Evolutionary conservation across 2,797 vertebrate genomes (phyloP).

Genomic region (Myripristis murdjan): DNA sequence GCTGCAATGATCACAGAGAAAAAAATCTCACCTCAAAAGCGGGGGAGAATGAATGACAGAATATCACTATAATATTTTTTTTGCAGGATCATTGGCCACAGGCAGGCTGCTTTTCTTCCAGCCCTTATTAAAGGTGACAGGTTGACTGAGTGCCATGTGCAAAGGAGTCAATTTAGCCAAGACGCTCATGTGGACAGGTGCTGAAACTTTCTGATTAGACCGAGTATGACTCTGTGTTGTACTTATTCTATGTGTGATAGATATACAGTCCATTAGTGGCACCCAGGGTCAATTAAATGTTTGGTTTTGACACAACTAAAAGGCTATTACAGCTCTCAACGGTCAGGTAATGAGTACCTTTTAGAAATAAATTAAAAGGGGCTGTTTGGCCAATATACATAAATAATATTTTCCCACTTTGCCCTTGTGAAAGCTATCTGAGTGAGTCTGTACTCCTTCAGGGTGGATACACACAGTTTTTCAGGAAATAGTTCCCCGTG

Average conservation of each 20-base stretch:
- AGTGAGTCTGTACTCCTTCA: too few species aligned
- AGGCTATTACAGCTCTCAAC: slow-evolving; percentile 38
- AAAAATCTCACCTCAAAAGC: neutral
- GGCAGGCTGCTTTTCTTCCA: slow-evolving; percentile 21
- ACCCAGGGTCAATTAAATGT: slow-evolving; percentile 57
- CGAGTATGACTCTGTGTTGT: slow-evolving; percentile 48
- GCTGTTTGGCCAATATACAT: too few species aligned
- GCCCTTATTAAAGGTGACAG: slow-evolving; percentile 41
- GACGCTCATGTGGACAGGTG: slow-evolving; percentile 28
- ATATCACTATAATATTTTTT: slow-evolving; percentile 1
- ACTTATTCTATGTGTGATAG: slow-evolving; percentile 36
- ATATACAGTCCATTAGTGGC: slow-evolving; percentile 61
- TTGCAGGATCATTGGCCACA: slow-evolving; percentile 8
- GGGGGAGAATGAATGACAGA: neutral
- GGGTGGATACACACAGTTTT: too few species aligned
- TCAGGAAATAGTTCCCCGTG: too few species aligned
- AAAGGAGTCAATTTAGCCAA: slow-evolving; percentile 32
- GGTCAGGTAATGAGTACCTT: slow-evolving; percentile 16
- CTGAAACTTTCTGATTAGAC: slow-evolving; percentile 47
- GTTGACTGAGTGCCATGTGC: slow-evolving; percentile 2
- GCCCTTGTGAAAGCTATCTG: too few species aligned
- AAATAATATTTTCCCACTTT: too few species aligned
- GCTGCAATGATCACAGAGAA: slow-evolving; percentile 13
- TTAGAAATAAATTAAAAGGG: slow-evolving; percentile 19
- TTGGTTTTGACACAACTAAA: slow-evolving; percentile 44